A percentile compares a stretch with the other conserved stretches of the same genome.
Evolutionary conservation across 2,888 invertebrate genomes (phyloP).

Genomic region (Osmoderma eremita): DNA sequence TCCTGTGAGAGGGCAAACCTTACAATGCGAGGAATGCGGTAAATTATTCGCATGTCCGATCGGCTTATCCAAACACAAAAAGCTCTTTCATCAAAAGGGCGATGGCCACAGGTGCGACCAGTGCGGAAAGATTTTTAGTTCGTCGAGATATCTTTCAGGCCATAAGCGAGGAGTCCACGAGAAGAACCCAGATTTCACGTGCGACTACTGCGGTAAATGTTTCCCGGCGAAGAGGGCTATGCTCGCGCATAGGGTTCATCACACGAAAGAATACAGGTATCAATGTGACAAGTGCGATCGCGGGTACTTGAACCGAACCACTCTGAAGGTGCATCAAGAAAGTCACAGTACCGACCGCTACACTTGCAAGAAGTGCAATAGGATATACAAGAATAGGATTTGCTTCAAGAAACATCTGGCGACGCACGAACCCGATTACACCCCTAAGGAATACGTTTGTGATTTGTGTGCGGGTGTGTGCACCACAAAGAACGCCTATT

Average conservation of each 20-base stretch:
- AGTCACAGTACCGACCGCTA: too few species aligned
- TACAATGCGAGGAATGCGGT: too few species aligned
- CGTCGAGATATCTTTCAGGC: too few species aligned
- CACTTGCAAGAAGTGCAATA: slow-evolving; percentile 24
- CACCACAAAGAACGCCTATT: slow-evolving; percentile 7
- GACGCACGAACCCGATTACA: not conserved
- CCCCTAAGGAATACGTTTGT: slow-evolving; percentile 11
- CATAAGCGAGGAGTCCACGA: too few species aligned
- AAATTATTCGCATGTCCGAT: too few species aligned
- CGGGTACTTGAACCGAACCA: too few species aligned
- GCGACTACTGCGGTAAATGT: slow-evolving; percentile 59
- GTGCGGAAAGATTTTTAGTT: slow-evolving; percentile 59
- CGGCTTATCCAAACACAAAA: too few species aligned
- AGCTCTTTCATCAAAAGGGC: not conserved
- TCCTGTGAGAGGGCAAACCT: too few species aligned
- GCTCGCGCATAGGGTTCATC: slow-evolving; percentile 59
- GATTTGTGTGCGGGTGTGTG: slow-evolving; percentile 36
- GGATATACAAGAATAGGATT: slow-evolving; percentile 19
- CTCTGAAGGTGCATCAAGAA: too few species aligned
- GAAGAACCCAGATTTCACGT: slow-evolving; percentile 44
- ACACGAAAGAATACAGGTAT: slow-evolving; percentile 60
- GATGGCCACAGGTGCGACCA: slow-evolving; percentile 63
- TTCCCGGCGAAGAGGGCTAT: slow-evolving; percentile 59
- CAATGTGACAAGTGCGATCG: slow-evolving; percentile 51
- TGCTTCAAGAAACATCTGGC: slow-evolving; percentile 21